These are phyloP conservation scores for Hedya salicella DNA, from an alignment of 2,888 invertebrate species.

Conservation along the genomic window DNA sequence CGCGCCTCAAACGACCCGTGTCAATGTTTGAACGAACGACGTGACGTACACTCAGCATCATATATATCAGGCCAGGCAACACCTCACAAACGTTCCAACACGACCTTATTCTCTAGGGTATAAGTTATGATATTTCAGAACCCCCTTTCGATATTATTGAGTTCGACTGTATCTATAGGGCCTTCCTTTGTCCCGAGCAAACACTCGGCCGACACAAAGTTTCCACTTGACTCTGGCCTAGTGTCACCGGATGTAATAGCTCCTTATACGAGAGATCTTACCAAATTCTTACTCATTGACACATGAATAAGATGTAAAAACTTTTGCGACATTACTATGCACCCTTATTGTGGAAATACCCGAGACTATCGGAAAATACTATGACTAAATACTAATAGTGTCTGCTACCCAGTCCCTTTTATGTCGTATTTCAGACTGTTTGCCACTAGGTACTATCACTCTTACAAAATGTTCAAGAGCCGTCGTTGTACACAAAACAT, in stretches of 20 bases:
- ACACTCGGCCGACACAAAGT: slow-evolving; percentile 51
- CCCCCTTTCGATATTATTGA: slow-evolving; percentile 18
- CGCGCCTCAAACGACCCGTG: slow-evolving; percentile 68
- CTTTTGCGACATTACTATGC: background rate
- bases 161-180: slow-evolving; percentile 28
- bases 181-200: slow-evolving; percentile 60
- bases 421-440: too few relatives aligned
- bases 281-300: slow-evolving; percentile 28
- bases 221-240: slow-evolving; percentile 43
- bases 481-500: too few relatives aligned
- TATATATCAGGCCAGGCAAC: slow-evolving; percentile 16
- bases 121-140: slow-evolving; percentile 17
- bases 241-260: slow-evolving; percentile 43
- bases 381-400: too few relatives aligned
- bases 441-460: too few relatives aligned
- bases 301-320: slow-evolving; percentile 21
- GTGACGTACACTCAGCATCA: slow-evolving; percentile 48
- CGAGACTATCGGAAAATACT: too few relatives aligned
- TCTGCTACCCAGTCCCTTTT: too few relatives aligned
- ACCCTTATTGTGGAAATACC: too few relatives aligned
- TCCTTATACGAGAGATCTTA: slow-evolving; percentile 47
- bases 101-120: slow-evolving; percentile 2
- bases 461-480: too few relatives aligned
- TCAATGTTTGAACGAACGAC: slow-evolving; percentile 67
- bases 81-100: background rate